Evolutionary conservation across 1,140 invertebrate species (phyloP).

Genomic region (Calycopis cecrops): DNA sequence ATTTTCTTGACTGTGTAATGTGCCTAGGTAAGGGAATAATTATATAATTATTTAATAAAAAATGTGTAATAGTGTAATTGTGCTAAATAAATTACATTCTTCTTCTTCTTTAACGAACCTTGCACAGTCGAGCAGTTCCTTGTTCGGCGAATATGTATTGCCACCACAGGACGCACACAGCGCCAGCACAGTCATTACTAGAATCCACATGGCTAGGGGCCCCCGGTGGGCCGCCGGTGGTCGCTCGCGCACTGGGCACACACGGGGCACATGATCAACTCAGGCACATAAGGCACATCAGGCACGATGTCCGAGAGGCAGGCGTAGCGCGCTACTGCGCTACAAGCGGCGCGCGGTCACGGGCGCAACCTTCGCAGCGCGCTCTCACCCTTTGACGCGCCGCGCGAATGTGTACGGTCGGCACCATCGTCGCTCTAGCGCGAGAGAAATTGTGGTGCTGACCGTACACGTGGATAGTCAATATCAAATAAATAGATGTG

Average conservation of each 20-base stretch:
- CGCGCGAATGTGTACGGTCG: no score
- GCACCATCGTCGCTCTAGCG: no score
- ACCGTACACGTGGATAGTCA: no score
- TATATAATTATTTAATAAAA: no score
- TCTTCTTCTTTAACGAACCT: no score
- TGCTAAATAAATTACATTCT: no score
- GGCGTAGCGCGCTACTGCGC: slow-evolving; percentile 59
- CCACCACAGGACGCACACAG: slow-evolving; percentile 47
- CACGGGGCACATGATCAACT: slow-evolving; percentile 41
- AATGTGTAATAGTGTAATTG: no score
- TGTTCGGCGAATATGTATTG: slow-evolving; percentile 49
- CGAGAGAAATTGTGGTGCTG: no score
- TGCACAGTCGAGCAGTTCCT: slow-evolving; percentile 63
- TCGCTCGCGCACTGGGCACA: slow-evolving; percentile 39
- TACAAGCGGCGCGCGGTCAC: slow-evolving; percentile 58
- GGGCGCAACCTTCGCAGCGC: slow-evolving; percentile 62
- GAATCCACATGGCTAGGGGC: slow-evolving; percentile 50
- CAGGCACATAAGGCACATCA: slow-evolving; percentile 19
- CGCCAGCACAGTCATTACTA: slow-evolving; percentile 45
- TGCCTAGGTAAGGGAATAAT: no score
- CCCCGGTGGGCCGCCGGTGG: slow-evolving; percentile 36
- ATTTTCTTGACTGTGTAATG: no score
- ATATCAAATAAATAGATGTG: no score
- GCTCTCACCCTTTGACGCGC: slow-evolving; percentile 49
- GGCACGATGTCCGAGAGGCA: slow-evolving; percentile 50